phyloP scores from a whole-genome alignment of 2,113 vertebrate genomes.

The Tachysurus vachellii region DNA sequence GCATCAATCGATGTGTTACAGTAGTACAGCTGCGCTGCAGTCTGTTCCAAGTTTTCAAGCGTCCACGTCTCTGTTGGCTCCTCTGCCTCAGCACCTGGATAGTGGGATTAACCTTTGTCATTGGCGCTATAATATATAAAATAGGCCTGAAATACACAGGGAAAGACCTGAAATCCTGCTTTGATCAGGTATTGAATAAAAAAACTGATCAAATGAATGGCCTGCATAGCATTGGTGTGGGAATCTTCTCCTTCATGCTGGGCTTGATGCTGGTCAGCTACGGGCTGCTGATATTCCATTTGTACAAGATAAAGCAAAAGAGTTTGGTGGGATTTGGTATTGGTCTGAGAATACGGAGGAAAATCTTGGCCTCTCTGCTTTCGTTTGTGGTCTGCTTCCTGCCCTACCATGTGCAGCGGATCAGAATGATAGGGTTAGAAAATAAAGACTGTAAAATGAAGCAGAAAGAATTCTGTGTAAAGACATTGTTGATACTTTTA shows the following conservation, averaged over 20 bases:
- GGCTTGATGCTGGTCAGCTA: constrained; percentile 48
- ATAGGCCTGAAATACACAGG: background rate
- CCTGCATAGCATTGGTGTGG: background rate
- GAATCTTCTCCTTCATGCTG: constrained; percentile 45
- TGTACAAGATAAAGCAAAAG: constrained; percentile 38
- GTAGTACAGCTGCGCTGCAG: constrained; percentile 25
- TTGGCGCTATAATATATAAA: background rate
- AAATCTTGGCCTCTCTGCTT: constrained; percentile 47
- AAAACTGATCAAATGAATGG: background rate
- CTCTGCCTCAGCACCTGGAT: constrained; percentile 43
- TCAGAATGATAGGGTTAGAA: background rate
- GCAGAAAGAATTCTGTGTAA: constrained; percentile 8
- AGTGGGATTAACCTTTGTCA: background rate
- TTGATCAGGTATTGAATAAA: constrained; percentile 34
- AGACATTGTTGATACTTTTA: constrained; percentile 42
- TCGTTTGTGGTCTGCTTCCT: constrained; percentile 53
- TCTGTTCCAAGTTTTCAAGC: constrained; percentile 30
- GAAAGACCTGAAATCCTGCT: constrained; percentile 19
- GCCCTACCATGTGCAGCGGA: constrained; percentile 51
- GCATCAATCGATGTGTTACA: constrained; percentile 48
- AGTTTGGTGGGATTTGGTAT: constrained; percentile 41
- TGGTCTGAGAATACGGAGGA: constrained; percentile 46
- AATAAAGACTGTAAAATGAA: constrained; percentile 7
- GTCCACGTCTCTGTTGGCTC: background rate
- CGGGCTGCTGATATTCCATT: constrained; percentile 43